phyloP scores from a whole-genome alignment of 1,140 invertebrate species.

The Ceratina calcarata region DNA sequence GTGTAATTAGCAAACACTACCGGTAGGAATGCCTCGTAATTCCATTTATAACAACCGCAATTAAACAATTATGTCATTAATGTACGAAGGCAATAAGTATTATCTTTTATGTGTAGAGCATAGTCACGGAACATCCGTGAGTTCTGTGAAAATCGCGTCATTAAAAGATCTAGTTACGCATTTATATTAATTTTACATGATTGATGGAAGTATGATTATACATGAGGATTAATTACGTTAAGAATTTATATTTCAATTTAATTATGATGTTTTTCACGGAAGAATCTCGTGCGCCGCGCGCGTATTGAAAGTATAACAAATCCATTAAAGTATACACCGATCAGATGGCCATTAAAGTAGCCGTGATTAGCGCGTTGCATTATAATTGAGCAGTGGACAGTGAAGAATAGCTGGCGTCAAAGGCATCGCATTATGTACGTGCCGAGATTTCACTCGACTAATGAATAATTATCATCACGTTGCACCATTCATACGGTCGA shows the following conservation, averaged over 20 bases:
- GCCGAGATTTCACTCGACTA: background rate
- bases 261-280: no score
- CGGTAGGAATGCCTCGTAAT: no score
- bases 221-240: background rate
- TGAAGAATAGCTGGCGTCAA: constrained; percentile 33
- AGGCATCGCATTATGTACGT: background rate
- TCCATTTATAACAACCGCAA: background rate
- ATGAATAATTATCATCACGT: constrained; percentile 47
- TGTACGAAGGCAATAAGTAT: no score
- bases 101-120: no score
- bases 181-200: no score
- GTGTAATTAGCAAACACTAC: no score
- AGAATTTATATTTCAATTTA: background rate
- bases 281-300: no score
- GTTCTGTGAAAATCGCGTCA: no score
- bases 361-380: background rate
- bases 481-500: background rate
- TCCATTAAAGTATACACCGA: background rate
- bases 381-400: constrained; percentile 35
- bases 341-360: constrained; percentile 22
- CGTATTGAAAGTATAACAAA: constrained; percentile 7
- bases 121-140: no score
- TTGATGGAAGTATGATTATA: background rate
- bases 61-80: no score
- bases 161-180: no score